A percentile compares a stretch with the other conserved stretches of the same genome.
Conservation (phyloP, 2,888 invertebrate species). For the Watsonalla binaria region DNA sequence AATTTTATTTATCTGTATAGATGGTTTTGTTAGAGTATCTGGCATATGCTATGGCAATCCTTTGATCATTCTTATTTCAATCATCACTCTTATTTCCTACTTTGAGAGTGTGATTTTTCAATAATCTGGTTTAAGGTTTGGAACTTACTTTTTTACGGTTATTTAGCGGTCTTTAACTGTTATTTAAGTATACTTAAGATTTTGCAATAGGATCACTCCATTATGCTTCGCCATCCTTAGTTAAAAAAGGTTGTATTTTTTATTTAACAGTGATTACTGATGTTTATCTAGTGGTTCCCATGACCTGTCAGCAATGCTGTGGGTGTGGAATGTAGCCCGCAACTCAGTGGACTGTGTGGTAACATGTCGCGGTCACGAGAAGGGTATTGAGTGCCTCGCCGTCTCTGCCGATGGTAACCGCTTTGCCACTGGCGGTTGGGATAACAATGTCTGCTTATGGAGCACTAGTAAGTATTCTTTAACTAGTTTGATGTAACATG, state of each 20-base stretch:
- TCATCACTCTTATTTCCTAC: too few relatives aligned
- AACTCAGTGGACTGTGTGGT: constrained; percentile 89
- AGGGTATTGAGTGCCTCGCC: constrained; percentile 92
- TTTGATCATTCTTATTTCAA: too few relatives aligned
- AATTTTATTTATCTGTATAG: too few relatives aligned
- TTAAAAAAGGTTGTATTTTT: background rate
- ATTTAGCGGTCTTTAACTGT: too few relatives aligned
- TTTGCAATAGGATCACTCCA: too few relatives aligned
- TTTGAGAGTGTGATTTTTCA: too few relatives aligned
- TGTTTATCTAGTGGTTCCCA: constrained; percentile 85
- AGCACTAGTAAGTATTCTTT: constrained; percentile 79
- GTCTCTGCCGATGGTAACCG: constrained; percentile 82
- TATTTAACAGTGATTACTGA: background rate
- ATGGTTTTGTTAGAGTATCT: too few relatives aligned
- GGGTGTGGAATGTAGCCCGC: constrained; percentile 88
- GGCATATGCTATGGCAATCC: too few relatives aligned
- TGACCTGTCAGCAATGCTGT: constrained; percentile 93
- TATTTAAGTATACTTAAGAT: too few relatives aligned
- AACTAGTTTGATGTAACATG: background rate
- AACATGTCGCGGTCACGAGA: constrained; percentile 93
- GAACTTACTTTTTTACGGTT: too few relatives aligned
- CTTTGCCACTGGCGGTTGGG: constrained; percentile 94
- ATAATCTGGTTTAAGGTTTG: too few relatives aligned
- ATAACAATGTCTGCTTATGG: constrained; percentile 95
- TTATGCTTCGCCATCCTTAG: too few relatives aligned